Evolutionary conservation across 2,797 vertebrate genomes (phyloP).

Genomic region (Gephyroberyx darwinii): DNA sequence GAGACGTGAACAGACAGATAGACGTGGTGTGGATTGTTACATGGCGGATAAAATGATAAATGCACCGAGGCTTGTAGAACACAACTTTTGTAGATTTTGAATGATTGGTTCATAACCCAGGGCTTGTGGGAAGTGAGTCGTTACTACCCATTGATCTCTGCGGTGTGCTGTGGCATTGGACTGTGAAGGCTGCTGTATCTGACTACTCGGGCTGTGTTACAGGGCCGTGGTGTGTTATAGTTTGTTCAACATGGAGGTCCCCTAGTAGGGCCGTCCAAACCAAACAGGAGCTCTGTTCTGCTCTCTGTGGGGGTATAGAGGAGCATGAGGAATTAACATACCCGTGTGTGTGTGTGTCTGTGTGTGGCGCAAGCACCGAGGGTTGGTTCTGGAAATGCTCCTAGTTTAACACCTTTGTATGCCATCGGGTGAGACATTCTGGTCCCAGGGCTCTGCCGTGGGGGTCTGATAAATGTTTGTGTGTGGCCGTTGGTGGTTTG

Average conservation of each 20-base stretch:
- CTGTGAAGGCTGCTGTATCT: constrained; percentile 47
- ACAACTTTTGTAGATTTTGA: constrained; percentile 2
- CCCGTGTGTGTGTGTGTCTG: constrained; percentile 36
- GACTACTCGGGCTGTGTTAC: constrained; percentile 52
- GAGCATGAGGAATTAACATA: constrained; percentile 68
- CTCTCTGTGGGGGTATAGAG: constrained; percentile 65
- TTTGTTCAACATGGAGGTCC: constrained; percentile 77
- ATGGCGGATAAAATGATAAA: background rate
- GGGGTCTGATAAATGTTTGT: constrained; percentile 56
- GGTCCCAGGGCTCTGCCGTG: constrained; percentile 43
- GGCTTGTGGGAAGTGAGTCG: constrained; percentile 18
- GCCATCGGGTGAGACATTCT: constrained; percentile 56
- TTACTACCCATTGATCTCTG: constrained; percentile 44
- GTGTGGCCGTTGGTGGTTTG: constrained; percentile 38
- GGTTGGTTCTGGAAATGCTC: constrained; percentile 74
- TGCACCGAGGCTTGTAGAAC: background rate
- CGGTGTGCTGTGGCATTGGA: constrained; percentile 36
- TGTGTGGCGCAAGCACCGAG: constrained; percentile 54
- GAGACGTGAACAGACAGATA: constrained; percentile 26
- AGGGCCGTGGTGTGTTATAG: constrained; percentile 59
- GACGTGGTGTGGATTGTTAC: constrained; percentile 4
- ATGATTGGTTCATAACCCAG: constrained; percentile 13
- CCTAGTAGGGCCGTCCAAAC: constrained; percentile 69
- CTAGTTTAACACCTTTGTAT: constrained; percentile 76
- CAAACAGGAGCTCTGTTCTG: constrained; percentile 72